Evolutionary conservation across 2,888 invertebrate species (phyloP).

Genomic region (Catotricha subobsoleta): DNA sequence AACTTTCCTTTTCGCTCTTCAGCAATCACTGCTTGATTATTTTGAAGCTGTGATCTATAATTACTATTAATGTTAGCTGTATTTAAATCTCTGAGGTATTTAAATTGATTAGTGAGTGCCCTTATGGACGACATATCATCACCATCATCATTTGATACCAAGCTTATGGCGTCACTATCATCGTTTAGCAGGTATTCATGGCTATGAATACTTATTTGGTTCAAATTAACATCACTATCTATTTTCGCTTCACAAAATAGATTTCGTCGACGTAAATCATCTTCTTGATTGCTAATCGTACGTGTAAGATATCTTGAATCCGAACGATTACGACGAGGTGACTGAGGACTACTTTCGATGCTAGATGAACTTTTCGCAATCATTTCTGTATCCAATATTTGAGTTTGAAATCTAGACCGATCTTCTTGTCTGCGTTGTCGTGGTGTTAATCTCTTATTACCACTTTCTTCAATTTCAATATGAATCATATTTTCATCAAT

Average conservation of each 20-base stretch:
- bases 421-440: slow-evolving; percentile 48
- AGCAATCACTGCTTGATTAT: too few relatives aligned
- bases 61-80: background rate
- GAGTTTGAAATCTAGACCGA: slow-evolving; percentile 51
- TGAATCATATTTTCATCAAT: slow-evolving; percentile 25
- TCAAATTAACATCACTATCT: background rate
- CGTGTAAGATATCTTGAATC: background rate
- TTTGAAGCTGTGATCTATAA: too few relatives aligned
- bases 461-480: slow-evolving; percentile 21
- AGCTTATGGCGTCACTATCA: slow-evolving; percentile 1
- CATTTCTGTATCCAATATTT: slow-evolving; percentile 22
- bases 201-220: background rate
- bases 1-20: too few relatives aligned
- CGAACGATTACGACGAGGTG: background rate
- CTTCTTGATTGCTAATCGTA: background rate
- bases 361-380: background rate
- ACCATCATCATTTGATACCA: slow-evolving; percentile 8
- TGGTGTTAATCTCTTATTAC: slow-evolving; percentile 25
- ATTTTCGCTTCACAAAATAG: background rate
- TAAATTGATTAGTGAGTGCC: slow-evolving; percentile 23
- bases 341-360: background rate
- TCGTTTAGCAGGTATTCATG: background rate
- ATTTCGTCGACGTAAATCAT: background rate
- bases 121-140: slow-evolving; percentile 21
- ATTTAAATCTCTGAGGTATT: slow-evolving; percentile 16